Percentiles rank a stretch among this genome's conserved stretches.
Evolutionary conservation across 37 sponge, comb jelly and placozoan species (phyloP).

Genomic region (Ianthella basta): DNA sequence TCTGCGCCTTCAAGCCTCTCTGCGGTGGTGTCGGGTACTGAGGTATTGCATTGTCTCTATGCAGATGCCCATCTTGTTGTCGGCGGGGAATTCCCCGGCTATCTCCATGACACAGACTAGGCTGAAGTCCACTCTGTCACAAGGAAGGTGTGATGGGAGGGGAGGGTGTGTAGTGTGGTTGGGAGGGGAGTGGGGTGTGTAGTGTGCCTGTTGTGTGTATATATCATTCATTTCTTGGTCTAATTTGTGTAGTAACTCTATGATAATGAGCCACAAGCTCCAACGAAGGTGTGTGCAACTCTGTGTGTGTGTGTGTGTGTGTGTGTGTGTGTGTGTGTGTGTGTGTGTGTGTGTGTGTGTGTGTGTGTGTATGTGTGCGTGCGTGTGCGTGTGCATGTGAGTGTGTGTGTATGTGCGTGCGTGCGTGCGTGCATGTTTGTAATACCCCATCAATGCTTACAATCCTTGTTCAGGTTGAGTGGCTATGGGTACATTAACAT

Average conservation of each 20-base stretch:
- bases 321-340: too few species aligned
- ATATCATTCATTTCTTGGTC: too few species aligned
- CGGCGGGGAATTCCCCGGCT: slow-evolving; percentile 67
- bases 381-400: background rate
- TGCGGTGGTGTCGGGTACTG: too few species aligned
- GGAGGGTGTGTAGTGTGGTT: too few species aligned
- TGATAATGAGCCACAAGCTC: slow-evolving; percentile 58
- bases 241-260: background rate
- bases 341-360: too few species aligned
- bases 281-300: slow-evolving; percentile 60
- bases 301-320: background rate
- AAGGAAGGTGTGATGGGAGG: background rate
- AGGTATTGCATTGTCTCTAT: background rate
- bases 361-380: too few species aligned
- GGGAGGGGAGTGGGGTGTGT: too few species aligned
- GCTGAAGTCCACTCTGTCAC: background rate
- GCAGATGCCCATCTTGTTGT: slow-evolving; percentile 67
- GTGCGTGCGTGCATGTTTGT: too few species aligned
- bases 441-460: too few species aligned
- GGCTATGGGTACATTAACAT: slow-evolving; percentile 93
- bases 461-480: slow-evolving; percentile 52
- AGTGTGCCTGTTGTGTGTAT: too few species aligned
- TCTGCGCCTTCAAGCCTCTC: too few species aligned
- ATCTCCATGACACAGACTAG: slow-evolving; percentile 45
- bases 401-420: too few species aligned